Percentiles rank a stretch among this genome's conserved stretches.
These are phyloP conservation scores for Syndactyla subalaris DNA, from an alignment of 2,797 vertebrate genomes.

Conservation along the genomic window DNA sequence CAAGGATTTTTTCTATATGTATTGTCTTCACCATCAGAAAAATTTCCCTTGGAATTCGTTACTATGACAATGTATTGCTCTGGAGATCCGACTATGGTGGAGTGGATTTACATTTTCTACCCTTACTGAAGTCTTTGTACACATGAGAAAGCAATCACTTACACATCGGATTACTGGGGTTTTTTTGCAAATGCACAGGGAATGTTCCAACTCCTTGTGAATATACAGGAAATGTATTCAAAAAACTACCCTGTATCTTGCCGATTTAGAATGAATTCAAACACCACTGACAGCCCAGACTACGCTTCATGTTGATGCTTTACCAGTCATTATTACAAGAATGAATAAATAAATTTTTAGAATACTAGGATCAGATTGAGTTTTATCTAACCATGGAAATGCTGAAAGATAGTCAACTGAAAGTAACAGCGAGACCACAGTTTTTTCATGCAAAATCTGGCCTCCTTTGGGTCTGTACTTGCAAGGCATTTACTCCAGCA, in stretches of 20 bases:
- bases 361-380: not conserved
- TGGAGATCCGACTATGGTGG: not conserved
- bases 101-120: constrained; percentile 24
- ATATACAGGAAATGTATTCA: not conserved
- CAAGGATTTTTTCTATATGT: not conserved
- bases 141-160: not conserved
- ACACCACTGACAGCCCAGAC: not conserved
- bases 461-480: not conserved
- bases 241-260: not conserved
- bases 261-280: not conserved
- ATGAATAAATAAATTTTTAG: not conserved
- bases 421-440: not conserved
- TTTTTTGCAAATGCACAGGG: not conserved
- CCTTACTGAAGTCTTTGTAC: not conserved
- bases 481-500: not conserved
- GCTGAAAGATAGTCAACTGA: not conserved
- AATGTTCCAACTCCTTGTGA: not conserved
- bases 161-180: not conserved
- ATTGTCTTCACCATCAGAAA: not conserved
- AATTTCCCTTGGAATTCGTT: not conserved
- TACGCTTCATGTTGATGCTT: not conserved
- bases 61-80: not conserved
- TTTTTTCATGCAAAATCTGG: not conserved
- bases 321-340: not conserved
- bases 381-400: not conserved